These are phyloP conservation scores for Solen grandis DNA, from an alignment of 1,140 invertebrate genomes.

Conservation along the genomic window DNA sequence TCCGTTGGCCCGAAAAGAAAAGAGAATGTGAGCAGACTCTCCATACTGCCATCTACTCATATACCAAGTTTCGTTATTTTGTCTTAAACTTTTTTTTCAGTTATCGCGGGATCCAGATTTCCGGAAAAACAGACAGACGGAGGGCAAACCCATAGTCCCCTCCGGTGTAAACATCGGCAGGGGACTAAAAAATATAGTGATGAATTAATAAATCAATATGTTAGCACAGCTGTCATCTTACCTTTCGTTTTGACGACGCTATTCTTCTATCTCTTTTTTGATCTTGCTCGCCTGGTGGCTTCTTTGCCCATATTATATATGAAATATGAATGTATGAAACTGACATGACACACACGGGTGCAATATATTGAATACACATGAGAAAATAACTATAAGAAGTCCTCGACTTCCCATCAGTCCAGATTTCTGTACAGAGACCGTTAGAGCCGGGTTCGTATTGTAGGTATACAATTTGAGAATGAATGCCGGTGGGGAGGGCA, in stretches of 20 bases:
- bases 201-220: too few species aligned
- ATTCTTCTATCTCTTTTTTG: conserved; percentile 3
- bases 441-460: neutral
- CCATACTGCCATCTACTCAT: too few species aligned
- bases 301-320: conserved; percentile 2
- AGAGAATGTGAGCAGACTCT: too few species aligned
- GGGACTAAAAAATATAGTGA: too few species aligned
- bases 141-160: too few species aligned
- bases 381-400: neutral
- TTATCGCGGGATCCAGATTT: too few species aligned
- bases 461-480: neutral
- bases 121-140: too few species aligned
- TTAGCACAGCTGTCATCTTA: too few species aligned
- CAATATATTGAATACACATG: neutral
- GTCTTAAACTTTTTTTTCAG: too few species aligned
- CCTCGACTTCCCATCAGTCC: neutral
- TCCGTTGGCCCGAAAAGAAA: too few species aligned
- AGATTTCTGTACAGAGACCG: neutral
- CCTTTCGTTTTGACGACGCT: conserved; percentile 1
- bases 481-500: neutral
- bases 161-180: too few species aligned
- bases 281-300: neutral
- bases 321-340: neutral
- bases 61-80: too few species aligned
- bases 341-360: neutral